These are phyloP conservation scores for Clanis bilineata DNA, from an alignment of 2,888 invertebrate genomes.

Conservation along the genomic window DNA sequence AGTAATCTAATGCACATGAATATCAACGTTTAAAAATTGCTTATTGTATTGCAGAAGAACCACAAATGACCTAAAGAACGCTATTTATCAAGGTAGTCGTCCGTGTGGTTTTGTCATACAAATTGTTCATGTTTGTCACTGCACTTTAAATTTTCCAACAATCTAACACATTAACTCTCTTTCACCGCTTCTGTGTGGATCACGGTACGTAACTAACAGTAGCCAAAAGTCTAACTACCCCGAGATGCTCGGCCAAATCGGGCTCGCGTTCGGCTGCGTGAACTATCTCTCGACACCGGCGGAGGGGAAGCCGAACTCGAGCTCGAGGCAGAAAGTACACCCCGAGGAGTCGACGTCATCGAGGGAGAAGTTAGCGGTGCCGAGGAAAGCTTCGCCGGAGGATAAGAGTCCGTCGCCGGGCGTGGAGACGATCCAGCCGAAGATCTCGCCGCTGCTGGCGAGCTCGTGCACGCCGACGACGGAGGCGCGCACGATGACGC, in stretches of 20 bases:
- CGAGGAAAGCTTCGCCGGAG: slow-evolving; percentile 63
- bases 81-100: slow-evolving; percentile 76
- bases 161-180: slow-evolving; percentile 44
- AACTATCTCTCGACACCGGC: slow-evolving; percentile 71
- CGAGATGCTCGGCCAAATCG: slow-evolving; percentile 80
- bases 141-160: slow-evolving; percentile 19
- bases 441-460: slow-evolving; percentile 71
- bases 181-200: slow-evolving; percentile 58
- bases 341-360: slow-evolving; percentile 68
- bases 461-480: slow-evolving; percentile 65
- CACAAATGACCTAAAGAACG: slow-evolving; percentile 80
- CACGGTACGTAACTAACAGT: slow-evolving; percentile 59
- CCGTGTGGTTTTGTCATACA: slow-evolving; percentile 54
- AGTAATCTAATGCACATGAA: slow-evolving; percentile 28
- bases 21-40: slow-evolving; percentile 40
- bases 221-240: slow-evolving; percentile 79
- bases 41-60: slow-evolving; percentile 77
- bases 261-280: slow-evolving; percentile 78
- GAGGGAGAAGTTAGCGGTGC: slow-evolving; percentile 70
- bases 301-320: slow-evolving; percentile 34
- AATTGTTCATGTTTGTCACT: slow-evolving; percentile 24
- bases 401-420: slow-evolving; percentile 67
- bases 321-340: slow-evolving; percentile 66
- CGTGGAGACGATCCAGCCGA: slow-evolving; percentile 65
- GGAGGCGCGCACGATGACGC: slow-evolving; percentile 71